phyloP scores from a whole-genome alignment of 2,797 vertebrate species.

The Pangasius larnaudii region DNA sequence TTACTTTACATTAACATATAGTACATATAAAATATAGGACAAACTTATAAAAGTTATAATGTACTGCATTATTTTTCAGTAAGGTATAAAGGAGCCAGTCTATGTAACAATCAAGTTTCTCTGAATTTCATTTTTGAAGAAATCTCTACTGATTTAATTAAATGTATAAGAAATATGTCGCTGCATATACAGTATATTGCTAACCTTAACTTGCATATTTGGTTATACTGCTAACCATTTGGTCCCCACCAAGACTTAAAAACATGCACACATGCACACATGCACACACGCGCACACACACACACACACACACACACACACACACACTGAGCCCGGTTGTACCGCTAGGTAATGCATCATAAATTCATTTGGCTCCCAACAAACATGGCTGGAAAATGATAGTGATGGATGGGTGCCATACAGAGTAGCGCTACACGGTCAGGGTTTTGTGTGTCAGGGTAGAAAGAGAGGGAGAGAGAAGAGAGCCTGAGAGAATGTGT shows the following conservation, averaged over 20 bases:
- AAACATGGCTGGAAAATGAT: conserved; percentile 54
- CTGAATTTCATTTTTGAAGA: not conserved
- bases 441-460: conserved; percentile 32
- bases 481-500: not conserved
- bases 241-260: conserved; percentile 1
- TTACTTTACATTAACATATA: not conserved
- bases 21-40: not conserved
- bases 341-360: conserved; percentile 61
- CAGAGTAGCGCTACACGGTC: conserved; percentile 37
- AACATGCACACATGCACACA: not conserved
- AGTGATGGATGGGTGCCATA: conserved; percentile 58
- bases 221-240: not conserved
- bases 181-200: not conserved
- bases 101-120: not conserved
- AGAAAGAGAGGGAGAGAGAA: conserved; percentile 18
- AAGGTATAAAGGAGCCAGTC: not conserved
- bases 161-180: not conserved
- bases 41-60: not conserved
- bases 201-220: not conserved
- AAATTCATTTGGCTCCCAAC: conserved; percentile 58
- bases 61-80: not conserved
- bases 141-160: not conserved
- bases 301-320: conserved; percentile 16
- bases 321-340: conserved; percentile 34
- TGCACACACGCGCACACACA: conserved; percentile 29